Conservation (phyloP, 2,888 invertebrate species). For the Mimas tiliae region DNA sequence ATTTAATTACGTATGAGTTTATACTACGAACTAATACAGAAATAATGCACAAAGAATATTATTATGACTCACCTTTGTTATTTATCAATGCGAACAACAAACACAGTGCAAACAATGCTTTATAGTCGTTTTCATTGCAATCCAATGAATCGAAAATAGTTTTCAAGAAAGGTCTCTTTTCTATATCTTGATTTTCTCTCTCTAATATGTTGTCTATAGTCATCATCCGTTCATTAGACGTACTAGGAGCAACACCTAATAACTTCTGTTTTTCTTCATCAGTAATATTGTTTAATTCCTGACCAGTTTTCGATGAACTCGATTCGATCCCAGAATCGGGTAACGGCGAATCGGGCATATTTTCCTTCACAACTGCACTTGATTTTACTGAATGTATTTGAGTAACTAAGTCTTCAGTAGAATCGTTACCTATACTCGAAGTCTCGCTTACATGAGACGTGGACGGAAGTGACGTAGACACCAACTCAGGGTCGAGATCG, state of each 20-base stretch:
- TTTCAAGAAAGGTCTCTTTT: constrained; percentile 93
- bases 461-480: constrained; percentile 79
- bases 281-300: constrained; percentile 90
- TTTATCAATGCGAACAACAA: constrained; percentile 96
- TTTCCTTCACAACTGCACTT: constrained; percentile 51
- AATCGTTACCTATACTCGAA: constrained; percentile 78
- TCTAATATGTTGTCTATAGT: constrained; percentile 65
- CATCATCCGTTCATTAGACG: constrained; percentile 53
- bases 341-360: constrained; percentile 79
- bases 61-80: constrained; percentile 91
- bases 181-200: constrained; percentile 72
- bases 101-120: constrained; percentile 95
- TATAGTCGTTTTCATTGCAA: constrained; percentile 97
- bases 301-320: constrained; percentile 63
- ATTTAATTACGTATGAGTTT: not conserved
- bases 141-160: constrained; percentile 94
- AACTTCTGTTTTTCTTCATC: constrained; percentile 95
- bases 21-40: not conserved
- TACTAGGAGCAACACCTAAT: constrained; percentile 53
- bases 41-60: not conserved
- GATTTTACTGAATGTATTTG: constrained; percentile 63
- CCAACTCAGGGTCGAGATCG: constrained; percentile 79
- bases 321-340: constrained; percentile 78
- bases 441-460: constrained; percentile 81
- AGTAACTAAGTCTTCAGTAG: constrained; percentile 77